Evolutionary conservation across 2,888 invertebrate genomes (phyloP), one percentile per base, ranked within the genome.

Genomic region (Lochmaea crataegi): DNA sequence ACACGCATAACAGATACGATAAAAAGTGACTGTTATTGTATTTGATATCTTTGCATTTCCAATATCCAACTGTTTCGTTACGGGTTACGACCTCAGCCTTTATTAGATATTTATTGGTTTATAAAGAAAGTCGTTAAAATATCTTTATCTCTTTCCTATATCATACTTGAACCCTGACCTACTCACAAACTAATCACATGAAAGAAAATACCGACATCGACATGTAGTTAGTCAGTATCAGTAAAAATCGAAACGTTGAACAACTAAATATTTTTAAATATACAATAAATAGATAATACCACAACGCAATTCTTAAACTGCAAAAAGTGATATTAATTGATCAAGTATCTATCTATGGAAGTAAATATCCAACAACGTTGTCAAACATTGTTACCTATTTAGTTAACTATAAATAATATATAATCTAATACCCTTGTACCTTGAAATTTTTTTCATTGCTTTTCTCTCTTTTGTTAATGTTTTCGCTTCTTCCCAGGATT

Each of bases 151-250:
- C 4, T 42, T 56, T 18, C 18, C 56, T 57, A 42, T 66, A 66
- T 66, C 66, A 22, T 18, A 66, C 10, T 57, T 66, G 66, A 66
- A 66, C 66, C 57, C 66, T 66, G 66, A 66, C 66, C 66, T 66
- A 66, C 56, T 57, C 66, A 57, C 66, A 66, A 65, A 65, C 48
- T 53, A 38, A 65, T 56, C 18, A 41, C 56, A 57, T 56, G 41
- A 41, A 66, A 66, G 42, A 57, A 56, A 57, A 42, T 42, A 57
- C 66, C 66, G 66, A 57, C 66, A 18, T 16, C 51, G 9, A 16
- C 9, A n/a, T 16, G n/a, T 7, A 42, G 11, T 10, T 7, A 42
- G 42, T 42, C 10, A 45, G 5, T 12, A 45, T 45, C 14, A 42
- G 14, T 45, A 38, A 38, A 38, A 38, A 38, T 9, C 32, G 32